Percentiles rank a stretch among this genome's conserved stretches.
These are phyloP conservation scores for Epizoanthus rinbou DNA, from an alignment of 92 coral and sea anemone species.

Conservation along the genomic window DNA sequence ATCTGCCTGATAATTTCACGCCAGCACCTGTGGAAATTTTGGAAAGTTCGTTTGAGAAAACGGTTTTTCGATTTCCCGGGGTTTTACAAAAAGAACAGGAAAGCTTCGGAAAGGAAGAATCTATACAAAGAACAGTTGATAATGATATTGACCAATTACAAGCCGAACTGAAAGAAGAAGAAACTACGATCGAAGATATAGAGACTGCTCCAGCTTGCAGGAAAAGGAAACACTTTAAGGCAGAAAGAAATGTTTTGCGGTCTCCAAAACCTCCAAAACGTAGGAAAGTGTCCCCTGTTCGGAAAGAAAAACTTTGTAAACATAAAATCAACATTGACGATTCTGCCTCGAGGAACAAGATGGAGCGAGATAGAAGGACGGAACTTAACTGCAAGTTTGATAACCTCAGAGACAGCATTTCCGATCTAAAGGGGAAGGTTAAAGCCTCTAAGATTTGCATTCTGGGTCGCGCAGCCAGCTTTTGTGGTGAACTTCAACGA, in stretches of 20 bases:
- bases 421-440: background rate
- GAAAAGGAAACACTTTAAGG: background rate
- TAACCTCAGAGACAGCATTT: slow-evolving; percentile 28
- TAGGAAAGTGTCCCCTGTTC: background rate
- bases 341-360: slow-evolving; percentile 22
- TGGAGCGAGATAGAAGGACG: slow-evolving; percentile 32
- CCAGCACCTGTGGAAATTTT: slow-evolving; percentile 62
- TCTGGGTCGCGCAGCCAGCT: slow-evolving; percentile 21
- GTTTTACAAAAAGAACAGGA: background rate
- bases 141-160: background rate
- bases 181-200: background rate
- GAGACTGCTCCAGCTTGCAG: background rate
- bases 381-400: slow-evolving; percentile 31
- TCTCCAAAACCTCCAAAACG: slow-evolving; percentile 2
- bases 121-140: background rate
- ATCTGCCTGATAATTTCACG: slow-evolving; percentile 66
- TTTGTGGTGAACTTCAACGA: slow-evolving; percentile 10
- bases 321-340: slow-evolving; percentile 6
- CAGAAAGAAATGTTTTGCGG: background rate
- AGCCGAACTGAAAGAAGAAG: background rate
- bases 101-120: background rate
- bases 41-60: slow-evolving; percentile 53
- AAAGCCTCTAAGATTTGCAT: slow-evolving; percentile 34
- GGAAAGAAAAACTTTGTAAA: background rate
- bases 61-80: slow-evolving; percentile 59